Evolutionary conservation across 2,113 vertebrate species (phyloP).

Genomic region (Syngnathus typhle): DNA sequence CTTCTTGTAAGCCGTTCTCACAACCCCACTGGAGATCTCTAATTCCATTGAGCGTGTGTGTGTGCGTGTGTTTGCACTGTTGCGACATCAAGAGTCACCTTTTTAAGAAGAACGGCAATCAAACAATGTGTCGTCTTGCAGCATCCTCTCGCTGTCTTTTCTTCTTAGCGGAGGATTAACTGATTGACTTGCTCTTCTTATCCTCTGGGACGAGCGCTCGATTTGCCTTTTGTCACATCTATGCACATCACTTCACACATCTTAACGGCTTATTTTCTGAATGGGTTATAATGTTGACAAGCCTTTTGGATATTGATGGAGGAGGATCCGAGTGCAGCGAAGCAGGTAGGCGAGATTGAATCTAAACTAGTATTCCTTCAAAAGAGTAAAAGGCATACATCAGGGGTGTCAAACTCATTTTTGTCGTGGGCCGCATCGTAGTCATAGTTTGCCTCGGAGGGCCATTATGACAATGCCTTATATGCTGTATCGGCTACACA

Average conservation of each 20-base stretch:
- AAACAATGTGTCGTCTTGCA: constrained; percentile 35
- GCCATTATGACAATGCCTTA: too few relatives aligned
- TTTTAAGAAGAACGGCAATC: constrained; percentile 56
- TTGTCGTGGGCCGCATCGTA: too few relatives aligned
- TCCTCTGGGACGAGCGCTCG: constrained; percentile 34
- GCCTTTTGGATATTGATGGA: too few relatives aligned
- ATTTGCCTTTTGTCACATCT: constrained; percentile 38
- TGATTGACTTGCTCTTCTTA: constrained; percentile 37
- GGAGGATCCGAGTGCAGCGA: too few relatives aligned
- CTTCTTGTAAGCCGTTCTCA: constrained; percentile 17
- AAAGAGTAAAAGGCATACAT: too few relatives aligned
- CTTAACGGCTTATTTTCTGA: constrained; percentile 17
- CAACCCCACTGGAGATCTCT: constrained; percentile 35
- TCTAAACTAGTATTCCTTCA: too few relatives aligned
- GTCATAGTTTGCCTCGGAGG: too few relatives aligned
- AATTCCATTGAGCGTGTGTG: constrained; percentile 8
- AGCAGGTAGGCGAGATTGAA: too few relatives aligned
- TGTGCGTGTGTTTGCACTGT: constrained; percentile 40
- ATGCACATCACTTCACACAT: constrained; percentile 40
- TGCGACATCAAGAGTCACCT: constrained; percentile 44
- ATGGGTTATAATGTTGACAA: not conserved
- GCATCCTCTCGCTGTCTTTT: constrained; percentile 34
- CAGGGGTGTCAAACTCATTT: too few relatives aligned
- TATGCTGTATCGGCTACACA: too few relatives aligned
- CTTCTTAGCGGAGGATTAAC: constrained; percentile 59